Evolutionary conservation across 2,888 invertebrate genomes (phyloP), one percentile per base, ranked within the genome.

Genomic region (Oligia latruncula): DNA sequence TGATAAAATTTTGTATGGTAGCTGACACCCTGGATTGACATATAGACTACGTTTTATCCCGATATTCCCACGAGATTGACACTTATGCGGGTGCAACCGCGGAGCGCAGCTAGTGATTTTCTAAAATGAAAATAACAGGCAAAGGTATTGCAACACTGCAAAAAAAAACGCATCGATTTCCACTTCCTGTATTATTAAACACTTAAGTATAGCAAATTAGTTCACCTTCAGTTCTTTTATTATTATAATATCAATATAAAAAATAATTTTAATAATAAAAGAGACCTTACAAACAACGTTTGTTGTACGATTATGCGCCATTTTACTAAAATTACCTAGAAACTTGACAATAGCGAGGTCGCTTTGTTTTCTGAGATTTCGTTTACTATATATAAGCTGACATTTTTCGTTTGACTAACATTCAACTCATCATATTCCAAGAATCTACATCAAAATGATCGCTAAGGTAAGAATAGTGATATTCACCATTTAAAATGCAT

Each of bases 371-470:
- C 93, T 86, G 90, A 91, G 90, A 90, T 92, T 90, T 89, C 83
- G 88, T 91, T 90, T 89, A 92, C 90, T 95, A 95, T 95, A 95
- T 94, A 95, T 92, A 94, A 95, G 93, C 91, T 90, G 91, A 90
- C 85, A 90, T 83, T 90, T 92, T 91, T 90, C 85, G 81, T 89
- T 83, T 71, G 81, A 88, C 87, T 89, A 91, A 90, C 95, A 95
- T 93, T 94, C 92, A 87, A 91, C 91, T 86, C 90, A 84, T 90
- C 82, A 88, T 80, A 88, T 80, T 90, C 87, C 89, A 91, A 91
- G 88, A 87, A 90, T 76, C 80, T 80, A 89, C 90, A 91, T 89
- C 92, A 93, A 92, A 89, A 94, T 94, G 94, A 92, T 93, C 87
- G 93, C 94, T 90, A 95, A 95, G 94, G 94, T 95, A 91, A 94